phyloP scores from a whole-genome alignment of 30 jellyfish, hydroid and myxozoan genomes.

The Rhopilema esculentum region DNA sequence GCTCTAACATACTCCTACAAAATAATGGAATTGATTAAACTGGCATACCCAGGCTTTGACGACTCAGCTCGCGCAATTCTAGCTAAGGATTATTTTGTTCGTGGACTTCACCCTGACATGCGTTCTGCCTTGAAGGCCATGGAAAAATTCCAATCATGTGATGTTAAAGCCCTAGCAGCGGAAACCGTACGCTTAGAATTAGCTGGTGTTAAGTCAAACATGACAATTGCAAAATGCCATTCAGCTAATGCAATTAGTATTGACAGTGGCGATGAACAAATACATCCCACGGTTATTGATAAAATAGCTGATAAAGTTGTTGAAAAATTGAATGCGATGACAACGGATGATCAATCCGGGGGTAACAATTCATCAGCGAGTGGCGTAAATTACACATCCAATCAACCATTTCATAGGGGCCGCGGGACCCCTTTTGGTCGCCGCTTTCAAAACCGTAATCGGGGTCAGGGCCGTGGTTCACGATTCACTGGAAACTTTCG shows the following conservation, averaged over 20 bases:
- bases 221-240: neutral
- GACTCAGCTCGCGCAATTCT: conserved; percentile 16
- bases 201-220: conserved; percentile 15
- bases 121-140: conserved; percentile 19
- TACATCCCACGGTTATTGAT: neutral
- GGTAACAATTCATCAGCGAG: too few species aligned
- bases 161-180: conserved; percentile 10
- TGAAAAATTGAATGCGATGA: too few species aligned
- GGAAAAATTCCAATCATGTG: neutral
- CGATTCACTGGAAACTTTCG: too few species aligned
- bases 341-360: too few species aligned
- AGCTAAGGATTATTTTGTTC: conserved; percentile 40
- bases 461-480: too few species aligned
- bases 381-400: too few species aligned
- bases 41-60: conserved; percentile 47
- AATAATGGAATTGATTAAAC: conserved; percentile 18
- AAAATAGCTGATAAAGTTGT: too few species aligned
- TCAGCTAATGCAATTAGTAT: neutral
- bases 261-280: neutral
- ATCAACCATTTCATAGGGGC: too few species aligned
- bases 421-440: too few species aligned
- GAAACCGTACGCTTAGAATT: conserved; percentile 12
- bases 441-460: too few species aligned
- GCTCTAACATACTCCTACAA: conserved; percentile 14
- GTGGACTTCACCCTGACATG: conserved; percentile 31